phyloP scores from a whole-genome alignment of 2,113 vertebrate genomes.

The Copsychus sechellarum region DNA sequence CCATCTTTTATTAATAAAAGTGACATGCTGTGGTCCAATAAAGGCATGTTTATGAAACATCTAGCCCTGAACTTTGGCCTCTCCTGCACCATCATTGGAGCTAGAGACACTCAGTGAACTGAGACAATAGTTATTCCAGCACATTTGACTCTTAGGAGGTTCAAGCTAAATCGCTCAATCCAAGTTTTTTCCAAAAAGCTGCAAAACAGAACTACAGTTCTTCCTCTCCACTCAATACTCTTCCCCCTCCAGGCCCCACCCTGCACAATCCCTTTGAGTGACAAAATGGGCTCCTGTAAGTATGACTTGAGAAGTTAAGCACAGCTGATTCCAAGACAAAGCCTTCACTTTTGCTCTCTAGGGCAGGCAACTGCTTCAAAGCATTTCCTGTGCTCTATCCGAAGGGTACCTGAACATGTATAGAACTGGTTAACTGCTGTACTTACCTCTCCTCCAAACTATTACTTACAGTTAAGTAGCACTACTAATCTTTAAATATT shows the following conservation, averaged over 20 bases:
- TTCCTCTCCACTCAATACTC: neutral
- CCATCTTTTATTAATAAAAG: no score
- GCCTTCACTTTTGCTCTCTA: conserved; percentile 10
- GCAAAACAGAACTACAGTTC: neutral
- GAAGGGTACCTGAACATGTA: neutral
- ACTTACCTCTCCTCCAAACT: neutral
- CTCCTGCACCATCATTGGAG: neutral
- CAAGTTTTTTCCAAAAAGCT: neutral
- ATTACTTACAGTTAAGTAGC: neutral
- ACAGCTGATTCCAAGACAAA: neutral
- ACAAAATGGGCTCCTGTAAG: neutral
- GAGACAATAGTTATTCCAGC: neutral
- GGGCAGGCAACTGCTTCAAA: conserved; percentile 37
- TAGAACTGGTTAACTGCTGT: neutral
- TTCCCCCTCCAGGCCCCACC: no score
- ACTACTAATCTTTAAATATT: neutral
- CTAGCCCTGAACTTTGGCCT: neutral
- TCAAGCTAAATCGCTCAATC: neutral
- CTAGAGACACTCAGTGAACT: neutral
- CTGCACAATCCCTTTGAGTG: neutral
- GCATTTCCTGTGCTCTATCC: neutral
- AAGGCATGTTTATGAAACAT: neutral
- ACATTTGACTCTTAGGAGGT: neutral
- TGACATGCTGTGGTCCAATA: neutral
- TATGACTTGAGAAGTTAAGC: neutral